These are phyloP conservation scores for Cyanistes caeruleus DNA, from an alignment of 2,113 vertebrate species.

Conservation along the genomic window DNA sequence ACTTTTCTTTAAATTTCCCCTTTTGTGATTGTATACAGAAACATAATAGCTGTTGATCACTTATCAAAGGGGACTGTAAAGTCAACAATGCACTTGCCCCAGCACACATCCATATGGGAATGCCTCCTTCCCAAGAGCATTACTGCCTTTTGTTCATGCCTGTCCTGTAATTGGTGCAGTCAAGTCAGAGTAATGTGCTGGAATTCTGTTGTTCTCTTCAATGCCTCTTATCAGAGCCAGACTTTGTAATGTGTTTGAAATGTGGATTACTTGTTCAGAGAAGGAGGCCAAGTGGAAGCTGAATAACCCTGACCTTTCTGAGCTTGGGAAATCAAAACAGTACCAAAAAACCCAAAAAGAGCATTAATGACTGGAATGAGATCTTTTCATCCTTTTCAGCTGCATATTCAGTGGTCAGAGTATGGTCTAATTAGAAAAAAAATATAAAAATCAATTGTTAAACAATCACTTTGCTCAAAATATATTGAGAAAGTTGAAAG, in stretches of 20 bases:
- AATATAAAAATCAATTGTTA: background rate
- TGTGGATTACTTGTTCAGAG: conserved; percentile 56
- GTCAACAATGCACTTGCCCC: background rate
- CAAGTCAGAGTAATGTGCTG: conserved; percentile 47
- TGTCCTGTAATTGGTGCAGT: conserved; percentile 35
- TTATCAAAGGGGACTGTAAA: conserved; percentile 10
- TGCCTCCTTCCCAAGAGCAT: conserved; percentile 24
- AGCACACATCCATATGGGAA: conserved; percentile 14
- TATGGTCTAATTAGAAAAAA: background rate
- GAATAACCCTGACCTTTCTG: conserved; percentile 50
- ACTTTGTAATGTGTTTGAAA: conserved; percentile 47
- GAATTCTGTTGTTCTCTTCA: conserved; percentile 34
- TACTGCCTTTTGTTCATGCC: conserved; percentile 51
- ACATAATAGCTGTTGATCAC: background rate
- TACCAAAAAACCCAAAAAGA: background rate
- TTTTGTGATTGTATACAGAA: background rate
- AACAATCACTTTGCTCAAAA: background rate
- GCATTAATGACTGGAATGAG: background rate
- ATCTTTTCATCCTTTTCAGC: background rate
- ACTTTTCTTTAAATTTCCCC: background rate
- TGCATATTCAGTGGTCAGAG: background rate
- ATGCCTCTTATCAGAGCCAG: conserved; percentile 56
- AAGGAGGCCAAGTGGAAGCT: conserved; percentile 53
- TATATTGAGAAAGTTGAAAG: background rate
- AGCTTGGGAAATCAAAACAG: background rate